Evolutionary conservation across 2,888 invertebrate species (phyloP), one percentile per base, ranked within the genome.

Genomic region (Therioaphis trifolii): DNA sequence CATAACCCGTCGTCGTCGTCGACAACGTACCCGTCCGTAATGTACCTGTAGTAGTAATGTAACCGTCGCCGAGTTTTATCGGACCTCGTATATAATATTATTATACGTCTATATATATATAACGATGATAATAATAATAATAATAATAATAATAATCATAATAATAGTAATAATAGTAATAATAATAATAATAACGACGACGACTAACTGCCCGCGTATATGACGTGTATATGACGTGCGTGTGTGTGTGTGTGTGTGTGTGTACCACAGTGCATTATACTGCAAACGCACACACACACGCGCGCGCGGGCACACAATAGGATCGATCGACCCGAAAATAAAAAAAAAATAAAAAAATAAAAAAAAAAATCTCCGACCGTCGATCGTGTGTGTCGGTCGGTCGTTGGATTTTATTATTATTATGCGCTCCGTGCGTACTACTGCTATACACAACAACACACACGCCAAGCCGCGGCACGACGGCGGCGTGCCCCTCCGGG

Each of bases 271-370:
- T 35, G 35, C 35, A 35, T 35, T 35, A 35, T 35, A 58, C 58
- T 58, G 21, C 24, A 9, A 12, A 4, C 11, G 9, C 58, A 21
- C 21, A 21, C 21, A 11, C 58, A n/a, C 55, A 21, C 43, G 43
- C 11, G 21, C 55, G n/a, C 55, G 18, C 1, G 15, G 18, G n/a
- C 9, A 52, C 21, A 75, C 40, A 74, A 74, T 74, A 35, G 29
- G 58, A 43, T 58, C 72, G 72, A 72, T 52, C 58, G 75, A 75
- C 58, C 75, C 75, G 24, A 55, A 74, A 74, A 35, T 12, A 29
- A 74, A 40, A 66, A 35, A 63, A 63, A 35, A 40, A 35, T n/a
- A 66, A 35, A 40, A 66, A 9, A 35, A 35, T 24, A 35, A 35
- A 66, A 40, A 66, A 27, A 68, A 43, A 75, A 75, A 61, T 75